A percentile compares a stretch with the other conserved stretches of the same genome.
phyloP scores from a whole-genome alignment of 2,888 invertebrate genomes.

The Volucella inflata region DNA sequence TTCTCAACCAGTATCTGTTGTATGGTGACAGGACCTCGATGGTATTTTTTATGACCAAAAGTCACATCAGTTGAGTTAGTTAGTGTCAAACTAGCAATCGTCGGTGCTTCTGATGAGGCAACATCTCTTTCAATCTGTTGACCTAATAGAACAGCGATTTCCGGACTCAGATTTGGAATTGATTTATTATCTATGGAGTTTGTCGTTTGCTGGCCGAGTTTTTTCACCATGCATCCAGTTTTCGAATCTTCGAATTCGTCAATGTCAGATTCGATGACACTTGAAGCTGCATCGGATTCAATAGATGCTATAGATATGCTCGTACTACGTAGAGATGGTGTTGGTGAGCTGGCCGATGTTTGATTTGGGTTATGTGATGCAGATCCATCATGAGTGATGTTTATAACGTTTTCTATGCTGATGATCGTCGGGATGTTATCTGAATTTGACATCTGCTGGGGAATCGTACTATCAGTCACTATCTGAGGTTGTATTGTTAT shows the following conservation, averaged over 20 bases:
- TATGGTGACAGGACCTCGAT: constrained; percentile 91
- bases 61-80: constrained; percentile 89
- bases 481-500: constrained; percentile 60
- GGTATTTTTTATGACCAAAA: constrained; percentile 90
- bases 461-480: constrained; percentile 19
- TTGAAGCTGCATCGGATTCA: constrained; percentile 81
- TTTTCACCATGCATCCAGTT: constrained; percentile 80
- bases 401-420: constrained; percentile 71
- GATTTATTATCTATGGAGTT: constrained; percentile 78
- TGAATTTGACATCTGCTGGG: constrained; percentile 40
- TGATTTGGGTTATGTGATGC: constrained; percentile 17
- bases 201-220: constrained; percentile 81
- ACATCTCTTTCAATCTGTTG: constrained; percentile 54
- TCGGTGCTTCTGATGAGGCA: constrained; percentile 77
- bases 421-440: constrained; percentile 42
- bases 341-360: constrained; percentile 34
- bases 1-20: constrained; percentile 88
- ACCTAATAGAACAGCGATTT: constrained; percentile 64
- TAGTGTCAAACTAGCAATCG: constrained; percentile 87
- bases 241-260: constrained; percentile 77
- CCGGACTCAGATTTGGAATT: constrained; percentile 78
- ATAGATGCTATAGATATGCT: constrained; percentile 82
- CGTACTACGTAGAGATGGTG: constrained; percentile 80
- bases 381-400: constrained; percentile 56
- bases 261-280: constrained; percentile 82